Evolutionary conservation across 2,797 vertebrate species (phyloP).

Genomic region (Danionella dracula): DNA sequence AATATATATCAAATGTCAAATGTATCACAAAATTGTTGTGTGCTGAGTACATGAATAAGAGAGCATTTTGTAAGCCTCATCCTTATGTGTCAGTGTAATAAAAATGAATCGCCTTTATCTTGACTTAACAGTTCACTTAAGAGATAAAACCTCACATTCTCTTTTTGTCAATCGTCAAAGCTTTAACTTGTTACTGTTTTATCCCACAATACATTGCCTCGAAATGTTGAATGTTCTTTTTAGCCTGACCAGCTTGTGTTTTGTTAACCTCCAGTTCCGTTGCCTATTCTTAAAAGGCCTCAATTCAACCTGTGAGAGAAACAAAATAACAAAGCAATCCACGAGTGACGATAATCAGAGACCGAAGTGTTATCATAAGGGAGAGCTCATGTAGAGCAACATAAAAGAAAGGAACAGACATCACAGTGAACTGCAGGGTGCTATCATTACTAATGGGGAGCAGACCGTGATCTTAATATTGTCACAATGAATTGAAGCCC

Average conservation of each 20-base stretch:
- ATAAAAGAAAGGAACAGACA: background rate
- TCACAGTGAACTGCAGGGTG: slow-evolving; percentile 9
- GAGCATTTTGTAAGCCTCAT: slow-evolving; percentile 18
- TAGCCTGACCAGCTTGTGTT: background rate
- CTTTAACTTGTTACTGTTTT: slow-evolving; percentile 43
- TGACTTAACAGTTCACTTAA: slow-evolving; percentile 42
- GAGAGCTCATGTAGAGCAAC: background rate
- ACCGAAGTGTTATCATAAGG: background rate
- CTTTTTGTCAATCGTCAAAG: slow-evolving; percentile 52
- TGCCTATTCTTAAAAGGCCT: slow-evolving; percentile 18
- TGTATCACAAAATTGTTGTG: background rate
- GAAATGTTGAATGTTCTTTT: slow-evolving; percentile 8
- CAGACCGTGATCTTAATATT: slow-evolving; percentile 12
- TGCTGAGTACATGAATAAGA: background rate
- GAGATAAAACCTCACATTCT: slow-evolving; percentile 55
- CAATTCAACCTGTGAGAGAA: slow-evolving; percentile 24
- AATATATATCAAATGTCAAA: too few species aligned
- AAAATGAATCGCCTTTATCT: slow-evolving; percentile 53
- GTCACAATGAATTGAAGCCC: background rate
- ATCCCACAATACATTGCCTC: slow-evolving; percentile 40
- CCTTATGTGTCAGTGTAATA: slow-evolving; percentile 26
- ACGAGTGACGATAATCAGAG: slow-evolving; percentile 31
- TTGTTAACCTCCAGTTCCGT: slow-evolving; percentile 14
- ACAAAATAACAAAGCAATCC: slow-evolving; percentile 22
- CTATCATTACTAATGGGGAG: too few species aligned